Conservation (phyloP, 2,888 invertebrate species). For the Nephrotoma guestfalica region DNA sequence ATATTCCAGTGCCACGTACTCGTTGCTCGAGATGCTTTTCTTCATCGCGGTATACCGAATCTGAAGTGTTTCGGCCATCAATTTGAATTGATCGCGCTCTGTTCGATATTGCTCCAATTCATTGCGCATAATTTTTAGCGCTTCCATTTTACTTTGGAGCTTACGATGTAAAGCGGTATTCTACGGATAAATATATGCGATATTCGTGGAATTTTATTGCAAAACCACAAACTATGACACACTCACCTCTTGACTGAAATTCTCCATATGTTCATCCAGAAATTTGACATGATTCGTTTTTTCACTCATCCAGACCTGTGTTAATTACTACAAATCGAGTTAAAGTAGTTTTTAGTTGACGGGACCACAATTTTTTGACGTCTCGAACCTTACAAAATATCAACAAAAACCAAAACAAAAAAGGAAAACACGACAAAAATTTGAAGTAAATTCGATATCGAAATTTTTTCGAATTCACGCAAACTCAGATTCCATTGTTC, state of each 20-base stretch:
- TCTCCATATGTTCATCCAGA: conserved; percentile 33
- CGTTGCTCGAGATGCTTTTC: conserved; percentile 22
- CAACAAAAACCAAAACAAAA: neutral
- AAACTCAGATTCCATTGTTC: neutral
- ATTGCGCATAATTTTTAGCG: conserved; percentile 58
- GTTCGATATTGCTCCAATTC: conserved; percentile 64
- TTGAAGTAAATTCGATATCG: neutral
- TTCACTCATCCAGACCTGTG: neutral
- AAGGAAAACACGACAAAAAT: neutral
- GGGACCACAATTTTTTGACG: neutral
- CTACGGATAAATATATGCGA: neutral
- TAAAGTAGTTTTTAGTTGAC: neutral
- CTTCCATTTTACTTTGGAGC: conserved; percentile 68
- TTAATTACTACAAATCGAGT: neutral
- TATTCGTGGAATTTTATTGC: neutral
- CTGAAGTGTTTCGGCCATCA: conserved; percentile 65
- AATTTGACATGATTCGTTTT: conserved; percentile 20
- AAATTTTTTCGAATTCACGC: neutral
- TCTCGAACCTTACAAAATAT: neutral
- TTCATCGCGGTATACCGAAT: conserved; percentile 36
- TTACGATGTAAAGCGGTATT: conserved; percentile 46
- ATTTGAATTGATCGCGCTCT: conserved; percentile 66
- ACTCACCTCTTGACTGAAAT: conserved; percentile 31
- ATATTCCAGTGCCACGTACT: conserved; percentile 20
- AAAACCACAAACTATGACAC: neutral